Evolutionary conservation across 1,140 invertebrate genomes (phyloP), one percentile per base, ranked within the genome.

Genomic region (Penaeus chinensis): DNA sequence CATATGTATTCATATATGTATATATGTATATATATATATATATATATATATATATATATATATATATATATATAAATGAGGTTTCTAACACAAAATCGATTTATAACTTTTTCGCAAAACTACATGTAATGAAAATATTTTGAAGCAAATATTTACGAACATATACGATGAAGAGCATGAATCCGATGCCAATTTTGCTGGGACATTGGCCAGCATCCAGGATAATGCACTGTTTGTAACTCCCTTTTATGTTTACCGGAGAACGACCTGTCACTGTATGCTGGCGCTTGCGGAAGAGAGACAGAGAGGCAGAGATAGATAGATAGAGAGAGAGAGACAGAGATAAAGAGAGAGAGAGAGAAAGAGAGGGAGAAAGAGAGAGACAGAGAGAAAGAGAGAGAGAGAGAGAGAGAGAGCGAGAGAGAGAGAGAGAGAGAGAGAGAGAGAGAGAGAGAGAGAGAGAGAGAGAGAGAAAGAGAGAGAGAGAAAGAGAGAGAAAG

Each of bases 21-120:
- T 78, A 60, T 22, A 54, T 42, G 54, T 60, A n/a, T 78, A 32
- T 37, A 47, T 77, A 42, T 77, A 77, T 77, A 47, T 77, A 77
- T 54, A 54, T 24, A 47, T n/a, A 47, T 47, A 47, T 47, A 47
- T 47, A 47, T 47, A 47, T 47, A 47, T 47, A 47, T 47, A 47
- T 47, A 47, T 13, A 47, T 47, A 47, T 47, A 47, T 47, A 47
- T 13, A 47, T 32, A 32, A 32, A 32, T 32, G 32, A 32, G 32
- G 32, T 2, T 32, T 32, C 32, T 32, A 32, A 32, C 32, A 2
- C 32, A 32, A 32, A 0, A 32, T 32, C 32, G 32, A 32, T 32
- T 32, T 32, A 32, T 0, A 32, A 32, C 32, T 2, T 32, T 32
- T 32, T 32, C 32, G 32, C 32, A 32, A 32, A 32, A 32, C 32